Percentiles rank a stretch among this genome's conserved stretches.
Evolutionary conservation across 2,888 invertebrate genomes (phyloP).

Genomic region (Oscheius myriophilus): DNA sequence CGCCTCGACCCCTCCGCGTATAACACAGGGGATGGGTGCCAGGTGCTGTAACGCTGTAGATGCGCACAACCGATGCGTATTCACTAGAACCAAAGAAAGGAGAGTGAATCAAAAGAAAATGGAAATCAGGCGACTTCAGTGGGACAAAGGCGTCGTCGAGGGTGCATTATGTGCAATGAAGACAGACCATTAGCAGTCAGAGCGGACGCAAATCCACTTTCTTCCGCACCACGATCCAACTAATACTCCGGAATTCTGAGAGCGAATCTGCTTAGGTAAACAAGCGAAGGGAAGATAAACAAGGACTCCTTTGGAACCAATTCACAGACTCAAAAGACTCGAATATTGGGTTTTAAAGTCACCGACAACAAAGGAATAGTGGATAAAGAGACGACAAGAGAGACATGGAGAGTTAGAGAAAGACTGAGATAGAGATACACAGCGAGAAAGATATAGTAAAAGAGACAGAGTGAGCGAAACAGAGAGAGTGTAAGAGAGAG

Average conservation of each 20-base stretch:
- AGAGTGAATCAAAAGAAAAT: no score
- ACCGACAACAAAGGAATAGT: no score
- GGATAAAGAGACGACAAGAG: not conserved
- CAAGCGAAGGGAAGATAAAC: conserved; percentile 14
- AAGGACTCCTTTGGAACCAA: not conserved
- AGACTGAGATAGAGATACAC: not conserved
- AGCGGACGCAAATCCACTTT: conserved; percentile 21
- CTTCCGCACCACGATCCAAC: conserved; percentile 13
- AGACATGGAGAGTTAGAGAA: not conserved
- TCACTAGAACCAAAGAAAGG: no score
- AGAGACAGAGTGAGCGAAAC: no score
- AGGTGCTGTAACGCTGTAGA: no score
- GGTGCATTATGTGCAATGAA: conserved; percentile 18
- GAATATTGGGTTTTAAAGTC: no score
- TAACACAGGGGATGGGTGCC: not conserved
- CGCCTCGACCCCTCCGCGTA: not conserved
- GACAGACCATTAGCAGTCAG: conserved; percentile 25
- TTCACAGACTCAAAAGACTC: not conserved
- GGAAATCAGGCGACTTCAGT: no score
- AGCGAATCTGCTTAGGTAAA: conserved; percentile 7
- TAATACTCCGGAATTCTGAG: conserved; percentile 15
- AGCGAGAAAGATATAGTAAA: no score
- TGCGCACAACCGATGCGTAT: no score
- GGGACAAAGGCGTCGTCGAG: no score
- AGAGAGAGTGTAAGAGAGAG: no score